Percentiles rank a stretch among this genome's conserved stretches.
phyloP scores from a whole-genome alignment of 2,113 vertebrate species.

The Callipepla californica region DNA sequence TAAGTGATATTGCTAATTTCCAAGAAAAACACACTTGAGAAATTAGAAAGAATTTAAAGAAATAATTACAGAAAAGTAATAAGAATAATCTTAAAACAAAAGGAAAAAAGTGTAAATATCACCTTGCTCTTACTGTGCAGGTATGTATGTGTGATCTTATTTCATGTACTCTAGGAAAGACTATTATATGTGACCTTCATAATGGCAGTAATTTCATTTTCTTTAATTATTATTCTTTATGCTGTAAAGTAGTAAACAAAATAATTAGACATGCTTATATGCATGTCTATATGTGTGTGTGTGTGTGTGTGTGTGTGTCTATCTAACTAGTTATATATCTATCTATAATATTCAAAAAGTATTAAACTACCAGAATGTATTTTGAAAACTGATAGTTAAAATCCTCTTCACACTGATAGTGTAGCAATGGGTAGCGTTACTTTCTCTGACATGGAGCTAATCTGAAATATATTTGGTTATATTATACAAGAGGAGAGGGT shows the following conservation, averaged over 20 bases:
- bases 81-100: not conserved
- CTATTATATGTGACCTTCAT: not conserved
- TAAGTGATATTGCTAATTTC: not conserved
- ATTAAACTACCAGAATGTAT: not conserved
- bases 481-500: not conserved
- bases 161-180: not conserved
- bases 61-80: not conserved
- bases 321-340: no score
- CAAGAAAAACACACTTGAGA: not conserved
- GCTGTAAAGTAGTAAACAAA: not conserved
- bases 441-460: not conserved
- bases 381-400: not conserved
- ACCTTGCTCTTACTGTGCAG: not conserved
- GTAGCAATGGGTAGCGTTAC: not conserved
- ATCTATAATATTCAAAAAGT: not conserved
- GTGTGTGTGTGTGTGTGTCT: no score
- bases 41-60: not conserved
- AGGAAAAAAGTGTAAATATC: not conserved
- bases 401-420: fast-evolving
- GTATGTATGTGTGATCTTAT: not conserved
- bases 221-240: not conserved
- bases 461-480: not conserved
- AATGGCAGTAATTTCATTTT: not conserved
- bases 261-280: not conserved
- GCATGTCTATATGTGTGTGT: no score